phyloP scores from a whole-genome alignment of 64 coral and sea anemone species.

The Montipora cactus region DNA sequence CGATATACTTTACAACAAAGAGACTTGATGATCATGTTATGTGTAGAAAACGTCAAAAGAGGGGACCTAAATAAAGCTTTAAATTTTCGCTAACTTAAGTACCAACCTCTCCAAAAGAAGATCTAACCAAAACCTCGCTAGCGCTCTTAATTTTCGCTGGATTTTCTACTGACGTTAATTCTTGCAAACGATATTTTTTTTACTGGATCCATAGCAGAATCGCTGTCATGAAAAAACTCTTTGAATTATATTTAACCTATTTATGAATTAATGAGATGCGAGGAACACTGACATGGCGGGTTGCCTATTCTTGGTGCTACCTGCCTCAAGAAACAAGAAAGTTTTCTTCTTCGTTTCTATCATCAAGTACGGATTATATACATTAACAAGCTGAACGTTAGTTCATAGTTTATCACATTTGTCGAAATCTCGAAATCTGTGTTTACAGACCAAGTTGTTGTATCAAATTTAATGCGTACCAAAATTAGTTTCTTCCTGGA shows the following conservation, averaged over 20 bases:
- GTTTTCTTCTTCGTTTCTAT: not conserved
- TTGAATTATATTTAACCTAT: constrained; percentile 5
- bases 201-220: not conserved
- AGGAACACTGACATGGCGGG: constrained; percentile 21
- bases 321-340: not conserved
- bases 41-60: too few species aligned
- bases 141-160: too few species aligned
- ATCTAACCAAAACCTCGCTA: too few species aligned
- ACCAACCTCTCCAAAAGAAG: too few species aligned
- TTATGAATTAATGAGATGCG: constrained; percentile 57
- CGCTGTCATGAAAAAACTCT: not conserved
- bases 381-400: not conserved
- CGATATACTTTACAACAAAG: not conserved
- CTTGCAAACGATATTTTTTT: too few species aligned
- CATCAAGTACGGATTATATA: constrained; percentile 2
- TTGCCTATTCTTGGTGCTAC: constrained; percentile 44
- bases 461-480: not conserved
- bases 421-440: not conserved
- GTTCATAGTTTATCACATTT: not conserved
- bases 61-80: too few species aligned
- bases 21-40: too few species aligned
- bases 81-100: too few species aligned
- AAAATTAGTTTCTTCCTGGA: too few species aligned
- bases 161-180: too few species aligned
- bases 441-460: not conserved